Conservation (phyloP, 92 coral and sea anemone species). For the Epizoanthus fatuus region DNA sequence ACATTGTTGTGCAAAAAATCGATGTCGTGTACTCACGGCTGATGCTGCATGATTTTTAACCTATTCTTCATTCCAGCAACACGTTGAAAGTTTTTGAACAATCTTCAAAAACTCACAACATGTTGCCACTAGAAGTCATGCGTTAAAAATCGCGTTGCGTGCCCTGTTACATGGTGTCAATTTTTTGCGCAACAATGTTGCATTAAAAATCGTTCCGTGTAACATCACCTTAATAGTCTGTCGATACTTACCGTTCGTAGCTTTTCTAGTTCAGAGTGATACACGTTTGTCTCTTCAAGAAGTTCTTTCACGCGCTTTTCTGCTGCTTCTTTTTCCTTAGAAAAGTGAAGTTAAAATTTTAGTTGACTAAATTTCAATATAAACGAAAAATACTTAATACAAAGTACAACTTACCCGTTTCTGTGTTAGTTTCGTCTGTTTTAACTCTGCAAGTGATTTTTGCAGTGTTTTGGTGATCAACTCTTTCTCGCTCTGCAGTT, state of each 20-base stretch:
- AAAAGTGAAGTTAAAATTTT: background rate
- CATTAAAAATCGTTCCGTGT: too few species aligned
- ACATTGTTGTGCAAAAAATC: too few species aligned
- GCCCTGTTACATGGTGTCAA: too few species aligned
- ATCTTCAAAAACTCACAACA: too few species aligned
- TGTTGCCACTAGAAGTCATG: too few species aligned
- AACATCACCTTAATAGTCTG: too few species aligned
- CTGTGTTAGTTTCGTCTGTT: constrained; percentile 59
- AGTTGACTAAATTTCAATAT: background rate
- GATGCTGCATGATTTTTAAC: too few species aligned
- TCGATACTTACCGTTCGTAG: background rate
- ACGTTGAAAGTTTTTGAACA: too few species aligned
- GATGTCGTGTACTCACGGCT: too few species aligned
- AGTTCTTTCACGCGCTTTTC: background rate
- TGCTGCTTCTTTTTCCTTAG: constrained; percentile 26
- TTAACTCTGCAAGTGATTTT: constrained; percentile 69
- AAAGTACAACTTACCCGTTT: constrained; percentile 57
- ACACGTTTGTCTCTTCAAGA: constrained; percentile 3
- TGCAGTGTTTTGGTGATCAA: constrained; percentile 53
- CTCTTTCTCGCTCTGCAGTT: constrained; percentile 18
- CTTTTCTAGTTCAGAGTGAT: constrained; percentile 21
- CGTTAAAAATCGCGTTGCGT: too few species aligned
- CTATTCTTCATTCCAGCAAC: too few species aligned
- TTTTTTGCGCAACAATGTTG: too few species aligned
- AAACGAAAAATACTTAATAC: background rate